Base-by-base conservation (phyloP, 2,113 vertebrate species). In the Notarius quadriscutis region DNA sequence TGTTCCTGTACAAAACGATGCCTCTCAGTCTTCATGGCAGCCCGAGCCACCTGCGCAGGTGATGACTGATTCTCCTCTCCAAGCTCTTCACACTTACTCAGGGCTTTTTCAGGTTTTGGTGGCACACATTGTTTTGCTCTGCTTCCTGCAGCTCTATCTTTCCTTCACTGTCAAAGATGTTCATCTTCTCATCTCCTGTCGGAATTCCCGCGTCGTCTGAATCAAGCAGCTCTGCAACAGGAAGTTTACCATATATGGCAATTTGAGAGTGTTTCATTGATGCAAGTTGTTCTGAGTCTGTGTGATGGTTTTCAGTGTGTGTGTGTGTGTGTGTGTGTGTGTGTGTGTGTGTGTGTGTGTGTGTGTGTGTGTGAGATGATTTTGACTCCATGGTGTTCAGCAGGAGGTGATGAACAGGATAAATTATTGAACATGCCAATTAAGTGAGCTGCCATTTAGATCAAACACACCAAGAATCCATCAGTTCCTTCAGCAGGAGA, bases 371-470 rank as follows among this genome's bases (percentile, higher is more conserved):
- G 30, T 48, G 18, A 4, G 72, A 12, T 48, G 5, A 25, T 55
- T 53, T 27, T 9, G 25, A n/a, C 25, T 18, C 22, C 3, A 51
- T n/a, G 20, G 25, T 1, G 10, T 53, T 77, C 48, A 53, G 50
- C 2, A n/a, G 25, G 75, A 53, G 50, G 50, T 1, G 5, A 53
- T n/a, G 27, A 55, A 78, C 25, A n/a, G 75, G 22, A 78, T 78
- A 78, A 78, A 78, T 78, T 78, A 78, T 78, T 78, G 25, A 78
- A 78, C 50, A 78, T 22, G 51, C 50, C 25, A 78, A 78, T 78
- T 78, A 78, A 78, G 22, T 51, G 51, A 55, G 50, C 75, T 78
- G 75, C 75, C 75, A 78, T 78, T 78, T 78, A 55, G 50, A 78
- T 78, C 75, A 78, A 78, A 78, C 75, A n/a, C 50, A 53, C 25